Base-by-base conservation (phyloP, 2,797 vertebrate species). In the Podarcis siculus region DNA sequence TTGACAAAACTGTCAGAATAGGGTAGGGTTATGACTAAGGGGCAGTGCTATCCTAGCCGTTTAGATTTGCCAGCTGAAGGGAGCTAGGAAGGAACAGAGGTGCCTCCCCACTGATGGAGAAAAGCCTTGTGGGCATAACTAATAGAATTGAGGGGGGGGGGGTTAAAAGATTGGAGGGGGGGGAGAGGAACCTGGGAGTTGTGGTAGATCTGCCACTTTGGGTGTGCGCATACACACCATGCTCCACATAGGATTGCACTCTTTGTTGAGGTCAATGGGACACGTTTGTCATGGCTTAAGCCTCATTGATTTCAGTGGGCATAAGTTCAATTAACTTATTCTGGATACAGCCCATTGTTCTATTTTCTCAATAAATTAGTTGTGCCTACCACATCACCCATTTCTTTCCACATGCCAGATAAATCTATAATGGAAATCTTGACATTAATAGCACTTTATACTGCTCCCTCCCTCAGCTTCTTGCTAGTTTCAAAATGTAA, bases 401-500 rank as follows among this genome's bases (percentile, higher is more conserved):
- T 73, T 76, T 93, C 87, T 90, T 94, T 85, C 73, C 91, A 42
- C 58, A 78, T 1, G 13, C 89, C 90, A 95, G 92, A 92, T 81
- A 94, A 92, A 91, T 95, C 49, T 93, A 93, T 35, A 89, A 87
- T 0, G 27, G 87, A 82, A 89, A 92, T 10, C 80, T 86, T 76
- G 81, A 89, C 90, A 89, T 92, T 92, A 95, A 92, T 89, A 91
- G 30, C 91, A 77, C 86, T 89, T 94, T 88, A 83, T 49, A 75
- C 91, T 90, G 87, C 78, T 83, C 76, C 85, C 83, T 92, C 91
- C 87, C 85, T 87, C 2, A 89, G 88, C 86, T 87, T 39, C 90
- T 87, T 91, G 90, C 89, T 94, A 86, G 90, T 92, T 73, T 75
- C 27, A 92, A 92, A 90, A 93, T 81, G 90, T 32, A 92, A 93